Evolutionary conservation across 2,888 invertebrate genomes (phyloP).

Genomic region (Tenthredo livida): DNA sequence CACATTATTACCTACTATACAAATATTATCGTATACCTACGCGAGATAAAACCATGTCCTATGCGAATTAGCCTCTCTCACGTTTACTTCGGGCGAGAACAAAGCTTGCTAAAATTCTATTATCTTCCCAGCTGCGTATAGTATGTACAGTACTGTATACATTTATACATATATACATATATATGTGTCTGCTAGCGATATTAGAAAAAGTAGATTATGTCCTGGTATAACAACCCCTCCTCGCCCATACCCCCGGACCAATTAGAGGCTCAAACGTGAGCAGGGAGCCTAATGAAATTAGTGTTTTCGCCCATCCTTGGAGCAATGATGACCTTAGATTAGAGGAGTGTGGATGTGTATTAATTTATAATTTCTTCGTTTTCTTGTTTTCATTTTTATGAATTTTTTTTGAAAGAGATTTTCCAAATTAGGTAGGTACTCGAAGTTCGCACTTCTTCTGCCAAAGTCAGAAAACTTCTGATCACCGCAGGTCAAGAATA

Average conservation of each 20-base stretch:
- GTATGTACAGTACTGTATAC: too few relatives aligned
- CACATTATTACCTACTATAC: not conserved
- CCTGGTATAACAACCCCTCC: conserved; percentile 52
- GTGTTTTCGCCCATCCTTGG: conserved; percentile 34
- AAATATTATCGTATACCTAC: conserved; percentile 3
- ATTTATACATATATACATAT: not conserved
- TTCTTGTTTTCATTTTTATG: not conserved
- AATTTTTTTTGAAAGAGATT: too few relatives aligned
- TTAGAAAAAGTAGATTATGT: conserved; percentile 57
- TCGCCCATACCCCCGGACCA: conserved; percentile 20
- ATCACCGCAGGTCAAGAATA: not conserved
- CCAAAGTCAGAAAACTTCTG: too few relatives aligned
- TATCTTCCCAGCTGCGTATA: conserved; percentile 21
- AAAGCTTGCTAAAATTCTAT: conserved; percentile 41
- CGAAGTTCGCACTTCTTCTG: too few relatives aligned
- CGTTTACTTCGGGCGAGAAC: not conserved
- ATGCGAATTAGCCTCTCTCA: not conserved
- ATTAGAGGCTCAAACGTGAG: conserved; percentile 53
- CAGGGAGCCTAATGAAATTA: conserved; percentile 53
- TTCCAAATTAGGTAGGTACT: too few relatives aligned
- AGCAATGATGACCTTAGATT: conserved; percentile 22
- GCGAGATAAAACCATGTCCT: not conserved
- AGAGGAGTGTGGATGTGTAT: not conserved
- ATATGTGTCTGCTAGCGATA: conserved; percentile 11
- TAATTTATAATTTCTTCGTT: not conserved